These are phyloP conservation scores for Drosophila helvetica DNA, from an alignment of 2,888 invertebrate genomes.

Conservation along the genomic window DNA sequence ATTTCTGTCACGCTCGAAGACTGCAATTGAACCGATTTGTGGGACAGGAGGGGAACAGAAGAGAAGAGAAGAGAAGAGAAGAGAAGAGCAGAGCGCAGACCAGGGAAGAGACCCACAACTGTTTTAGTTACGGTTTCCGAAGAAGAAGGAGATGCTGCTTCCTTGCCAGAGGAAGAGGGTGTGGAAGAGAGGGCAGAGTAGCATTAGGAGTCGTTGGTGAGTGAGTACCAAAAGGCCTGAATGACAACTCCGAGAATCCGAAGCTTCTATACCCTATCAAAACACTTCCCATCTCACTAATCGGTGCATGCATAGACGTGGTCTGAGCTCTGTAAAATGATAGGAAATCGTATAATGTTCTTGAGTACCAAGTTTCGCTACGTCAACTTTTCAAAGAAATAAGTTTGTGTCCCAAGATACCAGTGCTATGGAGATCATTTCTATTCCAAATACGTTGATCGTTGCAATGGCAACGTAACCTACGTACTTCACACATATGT, in stretches of 20 bases:
- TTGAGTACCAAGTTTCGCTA: no score
- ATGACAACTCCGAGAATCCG: constrained; percentile 1
- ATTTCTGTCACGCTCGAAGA: constrained; percentile 80
- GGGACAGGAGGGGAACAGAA: background rate
- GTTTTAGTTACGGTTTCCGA: constrained; percentile 63
- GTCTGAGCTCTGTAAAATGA: no score
- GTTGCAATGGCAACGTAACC: no score
- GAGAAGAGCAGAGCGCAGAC: constrained; percentile 59
- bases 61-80: background rate
- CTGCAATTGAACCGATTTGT: constrained; percentile 79
- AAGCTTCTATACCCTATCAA: background rate
- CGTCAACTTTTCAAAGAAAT: background rate
- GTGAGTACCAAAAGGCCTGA: no score
- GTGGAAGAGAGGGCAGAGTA: background rate
- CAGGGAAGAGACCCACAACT: constrained; percentile 60
- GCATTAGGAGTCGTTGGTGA: no score
- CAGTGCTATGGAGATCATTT: no score
- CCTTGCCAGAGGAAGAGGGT: background rate
- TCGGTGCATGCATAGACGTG: background rate
- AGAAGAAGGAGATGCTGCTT: constrained; percentile 50
- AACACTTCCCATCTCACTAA: background rate
- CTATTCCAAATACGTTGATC: no score
- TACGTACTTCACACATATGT: no score
- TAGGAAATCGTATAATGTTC: no score
- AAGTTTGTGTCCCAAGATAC: no score